Evolutionary conservation across 2,797 vertebrate genomes (phyloP), one percentile per base, ranked within the genome.

Genomic region (Gastrophryne carolinensis): DNA sequence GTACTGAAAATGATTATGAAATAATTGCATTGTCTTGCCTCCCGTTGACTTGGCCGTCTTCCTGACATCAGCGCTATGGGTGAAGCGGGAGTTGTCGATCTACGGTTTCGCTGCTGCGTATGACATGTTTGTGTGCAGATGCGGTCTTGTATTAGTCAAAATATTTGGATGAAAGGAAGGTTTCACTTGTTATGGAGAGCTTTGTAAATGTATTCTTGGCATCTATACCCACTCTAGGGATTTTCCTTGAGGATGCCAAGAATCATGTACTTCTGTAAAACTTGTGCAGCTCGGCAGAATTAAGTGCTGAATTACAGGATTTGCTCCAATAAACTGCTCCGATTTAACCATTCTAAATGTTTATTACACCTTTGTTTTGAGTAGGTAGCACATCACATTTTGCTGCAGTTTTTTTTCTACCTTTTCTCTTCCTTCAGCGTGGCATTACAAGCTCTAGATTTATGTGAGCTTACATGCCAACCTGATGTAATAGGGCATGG

Each of bases 121-220:
- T 70, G 62, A 4, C 74, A 70, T 70, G 74, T 76, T 70, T 76
- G 66, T 76, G 54, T 70, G 57, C 37, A 65, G 58, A 52, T 58
- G 34, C 41, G 37, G 50, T 12, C 61, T 71, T 58, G 50, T 71
- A 77, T 68, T 50, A 57, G 67, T 64, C 52, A 71, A 77, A 77
- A 77, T 77, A 77, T 77, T 77, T 77, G 75, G 75, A 71, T 62
- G 29, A 71, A 65, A 61, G 27, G 35, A 65, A 50, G 58, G 50
- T 62, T 77, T 77, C 53, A 52, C 67, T 71, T 77, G 75, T 64
- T 62, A 65, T 71, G 66, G 53, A 70, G 49, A 69, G 67, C 58
- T 32, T 44, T 71, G 75, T 71, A 64, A 77, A 57, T 71, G 75
- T 62, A 71, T 67, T 71, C 75, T 77, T 77, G 75, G 75, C 75